phyloP scores from a whole-genome alignment of 2,888 invertebrate species.

The Acrocyrtus sp. region DNA sequence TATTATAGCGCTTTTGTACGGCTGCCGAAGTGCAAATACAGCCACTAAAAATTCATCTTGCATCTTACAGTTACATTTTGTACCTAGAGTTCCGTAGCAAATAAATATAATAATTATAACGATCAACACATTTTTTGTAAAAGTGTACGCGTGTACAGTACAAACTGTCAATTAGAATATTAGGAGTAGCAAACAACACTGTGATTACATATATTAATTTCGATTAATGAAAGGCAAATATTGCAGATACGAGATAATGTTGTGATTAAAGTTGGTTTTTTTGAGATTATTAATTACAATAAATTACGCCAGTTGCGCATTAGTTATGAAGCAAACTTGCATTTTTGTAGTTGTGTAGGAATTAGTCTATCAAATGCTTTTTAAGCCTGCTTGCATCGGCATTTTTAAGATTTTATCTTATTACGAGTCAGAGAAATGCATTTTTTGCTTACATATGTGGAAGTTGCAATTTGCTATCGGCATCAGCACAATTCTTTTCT shows the following conservation, averaged over 20 bases:
- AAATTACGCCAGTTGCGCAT: no score
- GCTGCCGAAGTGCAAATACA: conserved; percentile 29
- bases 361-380: no score
- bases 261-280: conserved; percentile 48
- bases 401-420: no score
- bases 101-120: conserved; percentile 48
- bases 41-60: conserved; percentile 52
- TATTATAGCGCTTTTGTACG: conserved; percentile 47
- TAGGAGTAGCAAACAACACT: conserved; percentile 36
- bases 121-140: no score
- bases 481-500: no score
- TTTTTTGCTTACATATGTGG: no score
- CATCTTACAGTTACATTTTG: conserved; percentile 52
- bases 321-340: conserved; percentile 9
- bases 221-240: conserved; percentile 46
- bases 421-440: no score
- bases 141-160: no score
- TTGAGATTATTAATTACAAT: conserved; percentile 45
- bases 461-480: no score
- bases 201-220: conserved; percentile 34
- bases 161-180: no score
- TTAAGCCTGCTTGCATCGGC: no score
- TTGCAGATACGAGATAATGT: conserved; percentile 49
- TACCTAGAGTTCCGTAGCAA: conserved; percentile 51
- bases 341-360: no score